Percentiles rank a stretch among this genome's conserved stretches.
phyloP scores from a whole-genome alignment of 1,140 invertebrate species.

The Venturia canescens region DNA sequence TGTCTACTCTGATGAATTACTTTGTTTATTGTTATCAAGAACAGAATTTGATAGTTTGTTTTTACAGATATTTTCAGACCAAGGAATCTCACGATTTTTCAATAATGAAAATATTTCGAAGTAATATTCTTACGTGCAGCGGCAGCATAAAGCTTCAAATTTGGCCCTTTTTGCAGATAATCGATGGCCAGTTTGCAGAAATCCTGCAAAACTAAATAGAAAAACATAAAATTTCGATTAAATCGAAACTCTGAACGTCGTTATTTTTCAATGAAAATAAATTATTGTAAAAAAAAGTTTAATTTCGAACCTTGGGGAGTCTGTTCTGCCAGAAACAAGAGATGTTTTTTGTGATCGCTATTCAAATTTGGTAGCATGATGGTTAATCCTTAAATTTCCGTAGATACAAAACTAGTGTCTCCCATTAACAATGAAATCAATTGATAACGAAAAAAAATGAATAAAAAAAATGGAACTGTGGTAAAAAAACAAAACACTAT shows the following conservation, averaged over 20 bases:
- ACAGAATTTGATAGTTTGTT: too few relatives aligned
- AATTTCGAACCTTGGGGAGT: constrained; percentile 62
- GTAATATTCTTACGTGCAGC: constrained; percentile 79
- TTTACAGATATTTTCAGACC: too few relatives aligned
- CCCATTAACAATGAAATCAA: too few relatives aligned
- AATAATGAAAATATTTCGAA: not conserved
- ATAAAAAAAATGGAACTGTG: too few relatives aligned
- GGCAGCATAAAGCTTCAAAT: constrained; percentile 78
- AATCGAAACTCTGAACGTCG: too few relatives aligned
- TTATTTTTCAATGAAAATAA: too few relatives aligned
- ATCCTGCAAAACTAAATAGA: constrained; percentile 79
- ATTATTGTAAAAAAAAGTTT: not conserved
- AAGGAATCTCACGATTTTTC: not conserved
- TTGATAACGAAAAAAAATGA: too few relatives aligned
- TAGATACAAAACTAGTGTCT: too few relatives aligned
- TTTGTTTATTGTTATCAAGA: too few relatives aligned
- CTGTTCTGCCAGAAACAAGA: constrained; percentile 65
- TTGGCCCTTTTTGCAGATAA: constrained; percentile 80
- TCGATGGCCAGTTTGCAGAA: constrained; percentile 82
- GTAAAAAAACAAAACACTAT: too few relatives aligned
- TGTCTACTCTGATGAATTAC: too few relatives aligned
- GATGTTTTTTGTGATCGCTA: constrained; percentile 67
- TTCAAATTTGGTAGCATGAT: constrained; percentile 62
- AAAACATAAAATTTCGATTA: not conserved
- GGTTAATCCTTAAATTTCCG: not conserved